Conservation (phyloP, 30 jellyfish, hydroid and myxozoan species). For the Catostylus mosaicus region DNA sequence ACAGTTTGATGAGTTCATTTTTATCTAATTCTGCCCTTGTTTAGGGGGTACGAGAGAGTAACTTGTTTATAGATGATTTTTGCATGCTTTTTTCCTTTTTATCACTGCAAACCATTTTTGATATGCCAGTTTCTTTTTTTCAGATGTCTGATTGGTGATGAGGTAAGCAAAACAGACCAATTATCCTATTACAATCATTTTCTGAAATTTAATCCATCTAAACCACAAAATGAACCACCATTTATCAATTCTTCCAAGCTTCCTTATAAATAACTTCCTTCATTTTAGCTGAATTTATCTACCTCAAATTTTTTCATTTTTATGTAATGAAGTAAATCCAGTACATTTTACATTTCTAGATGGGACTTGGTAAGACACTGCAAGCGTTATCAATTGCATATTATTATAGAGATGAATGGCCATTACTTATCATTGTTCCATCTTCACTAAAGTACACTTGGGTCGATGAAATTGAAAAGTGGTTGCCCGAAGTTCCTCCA, state of each 20-base stretch:
- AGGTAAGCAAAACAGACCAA: constrained; percentile 40
- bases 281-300: background rate
- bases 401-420: constrained; percentile 76
- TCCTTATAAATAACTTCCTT: background rate
- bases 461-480: constrained; percentile 89
- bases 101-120: no score
- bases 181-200: background rate
- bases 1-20: no score
- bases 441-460: constrained; percentile 75
- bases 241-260: no score
- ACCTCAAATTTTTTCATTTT: background rate
- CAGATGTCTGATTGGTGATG: constrained; percentile 86
- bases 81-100: no score
- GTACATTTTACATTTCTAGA: constrained; percentile 23
- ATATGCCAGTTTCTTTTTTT: no score
- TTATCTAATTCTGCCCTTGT: no score
- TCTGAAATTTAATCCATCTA: background rate
- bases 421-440: constrained; percentile 82
- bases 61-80: no score
- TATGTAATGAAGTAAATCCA: background rate
- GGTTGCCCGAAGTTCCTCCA: constrained; percentile 89
- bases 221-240: background rate
- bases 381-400: constrained; percentile 86
- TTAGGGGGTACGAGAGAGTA: no score
- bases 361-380: constrained; percentile 94